A percentile compares a stretch with the other conserved stretches of the same genome.
Conservation (phyloP, 2,113 vertebrate genomes). For the Calonectris borealis region DNA sequence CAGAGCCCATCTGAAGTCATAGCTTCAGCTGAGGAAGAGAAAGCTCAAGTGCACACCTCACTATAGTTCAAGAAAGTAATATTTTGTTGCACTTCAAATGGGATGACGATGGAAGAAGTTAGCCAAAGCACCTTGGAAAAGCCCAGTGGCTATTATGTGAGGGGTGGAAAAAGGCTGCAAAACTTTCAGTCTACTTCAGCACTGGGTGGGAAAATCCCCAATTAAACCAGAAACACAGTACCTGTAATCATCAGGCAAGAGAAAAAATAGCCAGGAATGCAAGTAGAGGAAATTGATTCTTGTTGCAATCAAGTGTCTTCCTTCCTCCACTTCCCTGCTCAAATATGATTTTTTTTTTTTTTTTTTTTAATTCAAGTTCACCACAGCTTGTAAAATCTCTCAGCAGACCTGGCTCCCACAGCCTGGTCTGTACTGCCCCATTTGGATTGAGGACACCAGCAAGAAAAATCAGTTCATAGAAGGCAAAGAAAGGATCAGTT, state of each 20-base stretch:
- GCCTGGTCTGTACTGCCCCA: not conserved
- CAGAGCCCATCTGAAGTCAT: not conserved
- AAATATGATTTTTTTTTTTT: not conserved
- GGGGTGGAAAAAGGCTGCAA: not conserved
- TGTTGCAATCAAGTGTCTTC: not conserved
- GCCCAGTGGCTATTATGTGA: not conserved
- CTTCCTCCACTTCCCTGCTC: not conserved
- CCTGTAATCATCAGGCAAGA: not conserved
- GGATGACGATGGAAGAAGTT: not conserved
- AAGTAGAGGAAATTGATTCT: constrained; percentile 4
- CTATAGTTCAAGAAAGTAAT: not conserved
- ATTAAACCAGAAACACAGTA: not conserved
- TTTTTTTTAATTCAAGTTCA: not conserved
- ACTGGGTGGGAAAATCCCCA: constrained; percentile 3
- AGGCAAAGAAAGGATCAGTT: not conserved
- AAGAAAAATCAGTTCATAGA: not conserved
- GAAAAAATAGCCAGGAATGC: not conserved
- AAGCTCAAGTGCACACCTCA: not conserved
- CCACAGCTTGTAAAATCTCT: not conserved
- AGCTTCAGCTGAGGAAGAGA: not conserved
- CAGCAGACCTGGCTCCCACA: not conserved
- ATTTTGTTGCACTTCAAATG: not conserved
- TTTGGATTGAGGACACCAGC: not conserved
- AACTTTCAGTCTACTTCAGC: not conserved
- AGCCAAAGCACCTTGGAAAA: not conserved